Percentiles rank a stretch among this genome's conserved stretches.
These are phyloP conservation scores for Odontesthes bonariensis DNA, from an alignment of 2,113 vertebrate genomes.

Conservation along the genomic window DNA sequence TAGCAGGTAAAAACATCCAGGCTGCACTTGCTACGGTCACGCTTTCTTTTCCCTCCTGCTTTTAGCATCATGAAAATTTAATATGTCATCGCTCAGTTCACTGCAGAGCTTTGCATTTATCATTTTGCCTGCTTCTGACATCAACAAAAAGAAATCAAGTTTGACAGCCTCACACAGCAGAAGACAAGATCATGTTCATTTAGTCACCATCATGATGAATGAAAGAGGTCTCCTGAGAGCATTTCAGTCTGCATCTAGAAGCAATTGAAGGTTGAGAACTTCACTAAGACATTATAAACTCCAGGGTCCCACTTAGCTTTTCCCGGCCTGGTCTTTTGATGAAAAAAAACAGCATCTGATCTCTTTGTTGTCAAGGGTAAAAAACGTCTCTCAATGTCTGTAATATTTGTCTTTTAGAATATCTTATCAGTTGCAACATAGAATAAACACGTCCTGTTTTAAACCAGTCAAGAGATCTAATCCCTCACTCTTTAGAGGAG, in stretches of 20 bases:
- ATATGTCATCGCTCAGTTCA: neutral
- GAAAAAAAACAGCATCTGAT: too few species aligned
- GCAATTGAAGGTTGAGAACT: neutral
- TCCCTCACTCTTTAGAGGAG: too few species aligned
- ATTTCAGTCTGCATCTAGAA: neutral
- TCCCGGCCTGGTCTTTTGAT: too few species aligned
- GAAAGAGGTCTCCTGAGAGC: neutral
- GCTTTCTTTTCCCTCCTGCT: neutral
- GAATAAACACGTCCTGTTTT: too few species aligned
- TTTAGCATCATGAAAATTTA: neutral
- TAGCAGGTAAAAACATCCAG: neutral
- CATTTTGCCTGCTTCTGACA: neutral
- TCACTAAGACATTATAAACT: too few species aligned
- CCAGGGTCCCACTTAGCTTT: too few species aligned
- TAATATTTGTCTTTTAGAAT: too few species aligned
- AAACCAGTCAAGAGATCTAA: too few species aligned
- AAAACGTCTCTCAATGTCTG: too few species aligned
- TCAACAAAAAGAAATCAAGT: neutral
- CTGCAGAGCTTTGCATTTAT: neutral
- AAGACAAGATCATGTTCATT: neutral
- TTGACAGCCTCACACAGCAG: neutral
- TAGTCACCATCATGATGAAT: neutral
- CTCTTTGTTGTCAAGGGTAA: too few species aligned
- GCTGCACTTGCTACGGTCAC: neutral
- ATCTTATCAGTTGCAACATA: too few species aligned